These are phyloP conservation scores for Rhynchonycteris naso DNA, from an alignment of 2,797 vertebrate species.

Conservation along the genomic window DNA sequence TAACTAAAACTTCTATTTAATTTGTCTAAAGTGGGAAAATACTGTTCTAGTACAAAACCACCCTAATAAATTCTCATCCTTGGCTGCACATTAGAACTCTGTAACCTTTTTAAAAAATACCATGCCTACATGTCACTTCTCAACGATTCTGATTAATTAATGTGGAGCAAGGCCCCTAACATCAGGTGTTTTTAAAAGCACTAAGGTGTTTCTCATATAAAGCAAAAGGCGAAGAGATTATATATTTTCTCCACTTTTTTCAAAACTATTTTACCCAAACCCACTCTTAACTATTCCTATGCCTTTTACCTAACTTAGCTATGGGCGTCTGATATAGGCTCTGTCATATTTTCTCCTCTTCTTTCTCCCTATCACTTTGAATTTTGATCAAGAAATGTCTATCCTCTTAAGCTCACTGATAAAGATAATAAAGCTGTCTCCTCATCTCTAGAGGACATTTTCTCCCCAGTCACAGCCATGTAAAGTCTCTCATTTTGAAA, in stretches of 20 bases:
- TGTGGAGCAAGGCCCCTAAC: not conserved
- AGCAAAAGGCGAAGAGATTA: not conserved
- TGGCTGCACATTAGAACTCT: not conserved
- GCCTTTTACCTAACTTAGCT: not conserved
- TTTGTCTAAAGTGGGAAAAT: not conserved
- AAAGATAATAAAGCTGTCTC: not conserved
- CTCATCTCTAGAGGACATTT: not conserved
- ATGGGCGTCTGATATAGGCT: not conserved
- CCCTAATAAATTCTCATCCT: not conserved
- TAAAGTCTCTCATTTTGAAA: constrained; percentile 18
- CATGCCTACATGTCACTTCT: not conserved
- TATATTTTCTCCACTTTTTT: not conserved
- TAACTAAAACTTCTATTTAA: not conserved
- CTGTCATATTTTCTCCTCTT: not conserved
- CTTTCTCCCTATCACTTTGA: not conserved
- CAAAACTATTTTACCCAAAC: not conserved
- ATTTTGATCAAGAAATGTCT: constrained; percentile 17
- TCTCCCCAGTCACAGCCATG: not conserved
- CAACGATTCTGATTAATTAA: not conserved
- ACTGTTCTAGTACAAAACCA: not conserved
- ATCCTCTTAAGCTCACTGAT: not conserved
- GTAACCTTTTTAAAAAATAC: not conserved
- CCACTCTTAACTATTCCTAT: not conserved
- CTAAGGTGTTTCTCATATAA: not conserved
- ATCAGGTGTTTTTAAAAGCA: not conserved